Evolutionary conservation across 2,797 vertebrate species (phyloP).

Genomic region (Chloroceryle amazona): DNA sequence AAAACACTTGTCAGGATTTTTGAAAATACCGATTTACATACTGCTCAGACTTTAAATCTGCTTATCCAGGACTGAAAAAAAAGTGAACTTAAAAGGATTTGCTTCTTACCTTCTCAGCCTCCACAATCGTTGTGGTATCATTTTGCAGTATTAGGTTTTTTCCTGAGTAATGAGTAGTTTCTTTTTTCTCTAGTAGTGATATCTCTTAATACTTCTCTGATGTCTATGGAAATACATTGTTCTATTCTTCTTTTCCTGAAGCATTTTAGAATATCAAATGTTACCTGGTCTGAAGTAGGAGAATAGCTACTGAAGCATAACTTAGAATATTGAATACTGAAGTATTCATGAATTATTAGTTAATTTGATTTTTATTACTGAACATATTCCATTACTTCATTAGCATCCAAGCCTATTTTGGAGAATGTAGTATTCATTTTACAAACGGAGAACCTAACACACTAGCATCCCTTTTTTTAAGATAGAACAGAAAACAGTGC

Average conservation of each 20-base stretch:
- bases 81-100: not conserved
- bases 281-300: not conserved
- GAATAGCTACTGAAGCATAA: not conserved
- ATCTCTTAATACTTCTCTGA: not conserved
- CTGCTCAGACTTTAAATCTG: not conserved
- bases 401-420: not conserved
- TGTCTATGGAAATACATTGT: not conserved
- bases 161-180: not conserved
- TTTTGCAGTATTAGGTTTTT: not conserved
- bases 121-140: not conserved
- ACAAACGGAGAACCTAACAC: not conserved
- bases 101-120: not conserved
- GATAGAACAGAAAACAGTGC: not conserved
- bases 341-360: not conserved
- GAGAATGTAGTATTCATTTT: not conserved
- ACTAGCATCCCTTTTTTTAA: not conserved
- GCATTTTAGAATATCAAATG: rapidly evolving
- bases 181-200: not conserved
- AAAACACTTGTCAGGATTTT: not conserved
- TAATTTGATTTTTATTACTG: not conserved
- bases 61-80: not conserved
- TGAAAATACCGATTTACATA: not conserved
- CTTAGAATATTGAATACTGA: not conserved
- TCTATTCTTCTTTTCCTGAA: not conserved
- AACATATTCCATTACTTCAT: not conserved